A percentile compares a stretch with the other conserved stretches of the same genome.
phyloP scores from a whole-genome alignment of 2,113 vertebrate species.

The Urocitellus parryii region DNA sequence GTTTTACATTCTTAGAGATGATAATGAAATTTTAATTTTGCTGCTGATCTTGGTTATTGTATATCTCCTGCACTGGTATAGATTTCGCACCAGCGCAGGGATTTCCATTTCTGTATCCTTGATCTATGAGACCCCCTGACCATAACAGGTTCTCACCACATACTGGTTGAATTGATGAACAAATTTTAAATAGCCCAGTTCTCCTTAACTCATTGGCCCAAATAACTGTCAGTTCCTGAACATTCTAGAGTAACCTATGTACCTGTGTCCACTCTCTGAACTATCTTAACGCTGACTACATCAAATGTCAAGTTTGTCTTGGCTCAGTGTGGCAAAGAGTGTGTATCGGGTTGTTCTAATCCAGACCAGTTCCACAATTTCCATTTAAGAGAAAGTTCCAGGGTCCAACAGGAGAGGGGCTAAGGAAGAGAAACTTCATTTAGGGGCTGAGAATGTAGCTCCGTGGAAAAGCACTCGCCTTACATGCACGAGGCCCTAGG shows the following conservation, averaged over 20 bases:
- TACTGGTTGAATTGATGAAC: not conserved
- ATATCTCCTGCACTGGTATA: not conserved
- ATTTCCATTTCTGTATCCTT: not conserved
- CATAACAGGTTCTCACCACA: not conserved
- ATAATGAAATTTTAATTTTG: not conserved
- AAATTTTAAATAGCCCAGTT: not conserved
- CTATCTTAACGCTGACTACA: not conserved
- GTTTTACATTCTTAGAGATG: not conserved
- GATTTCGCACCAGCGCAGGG: rapidly evolving
- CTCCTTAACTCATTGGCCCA: not conserved
- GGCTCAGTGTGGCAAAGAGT: not conserved
- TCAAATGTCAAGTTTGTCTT: not conserved
- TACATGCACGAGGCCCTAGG: no score
- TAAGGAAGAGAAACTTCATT: not conserved
- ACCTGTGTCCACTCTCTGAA: not conserved
- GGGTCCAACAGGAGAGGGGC: rapidly evolving
- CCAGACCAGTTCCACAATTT: not conserved
- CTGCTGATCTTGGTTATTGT: not conserved
- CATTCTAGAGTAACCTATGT: not conserved
- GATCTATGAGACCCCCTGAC: not conserved
- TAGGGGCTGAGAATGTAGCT: no score
- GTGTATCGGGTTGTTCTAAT: not conserved
- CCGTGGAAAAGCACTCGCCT: no score
- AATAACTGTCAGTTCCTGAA: not conserved
- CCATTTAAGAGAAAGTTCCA: not conserved